Base-by-base conservation (phyloP, 2,888 invertebrate species). In the Drosophila pegasa region DNA sequence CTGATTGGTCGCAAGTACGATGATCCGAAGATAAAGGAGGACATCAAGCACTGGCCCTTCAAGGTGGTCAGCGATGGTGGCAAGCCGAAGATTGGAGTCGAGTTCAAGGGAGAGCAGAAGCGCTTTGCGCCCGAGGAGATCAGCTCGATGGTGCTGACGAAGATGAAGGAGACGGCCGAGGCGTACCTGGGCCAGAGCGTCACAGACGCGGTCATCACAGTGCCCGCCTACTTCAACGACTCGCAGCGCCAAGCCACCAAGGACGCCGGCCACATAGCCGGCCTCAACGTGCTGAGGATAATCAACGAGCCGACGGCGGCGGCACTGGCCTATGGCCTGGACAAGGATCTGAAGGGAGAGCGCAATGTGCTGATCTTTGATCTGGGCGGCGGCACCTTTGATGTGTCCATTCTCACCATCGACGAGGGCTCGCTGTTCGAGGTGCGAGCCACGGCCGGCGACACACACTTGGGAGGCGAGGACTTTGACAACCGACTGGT, bases 1-100 rank as follows among this genome's bases (percentile, higher is more conserved):
- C 94, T 98, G 90, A 98, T 98, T 93, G 98, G 98, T 59, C 96
- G 98, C 88, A 96, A 96, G 87, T 98, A 96, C 92, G 96, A 96
- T 83, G 98, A 98, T 92, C 93, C 94, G 48, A 95, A 97, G 27
- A 97, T 99, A 58, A 98, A 98, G 93, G 95, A 95, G 60, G 98
- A 98, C 92, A 96, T 98, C 94, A 97, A 98, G 93, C 96, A 96
- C 93, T 98, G 98, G 96, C 98, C 98, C 50, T 98, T 98, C 91
- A 96, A 96, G 91, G 97, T 98, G 8, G 93, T 96, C 88, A 96
- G 94, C 91, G 96, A 96, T 90, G 94, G 94, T 67, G 95, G 96
- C 54, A 97, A 96, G 92, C 96, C 96, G 71, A 96, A 96, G 93
- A 95, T 97, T 78, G 94, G 95, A 91, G 96, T 97, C 45, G 93